Evolutionary conservation across 2,797 vertebrate genomes (phyloP).

Genomic region (Margarornis squamiger): DNA sequence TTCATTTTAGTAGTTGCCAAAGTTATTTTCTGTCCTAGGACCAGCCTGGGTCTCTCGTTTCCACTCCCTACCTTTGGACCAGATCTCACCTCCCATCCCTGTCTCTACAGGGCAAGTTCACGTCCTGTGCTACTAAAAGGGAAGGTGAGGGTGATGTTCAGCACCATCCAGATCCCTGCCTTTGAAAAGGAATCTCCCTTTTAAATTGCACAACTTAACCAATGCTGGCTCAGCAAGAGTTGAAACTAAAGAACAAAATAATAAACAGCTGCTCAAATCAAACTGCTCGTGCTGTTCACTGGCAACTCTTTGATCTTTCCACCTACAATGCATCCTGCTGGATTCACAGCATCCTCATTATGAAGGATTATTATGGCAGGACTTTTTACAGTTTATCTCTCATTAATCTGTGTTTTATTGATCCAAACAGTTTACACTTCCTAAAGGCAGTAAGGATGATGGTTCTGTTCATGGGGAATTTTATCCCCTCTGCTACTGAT

Average conservation of each 20-base stretch:
- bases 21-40: neutral
- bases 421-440: neutral
- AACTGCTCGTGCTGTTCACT: neutral
- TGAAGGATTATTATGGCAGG: neutral
- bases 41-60: neutral
- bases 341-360: neutral
- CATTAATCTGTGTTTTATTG: neutral
- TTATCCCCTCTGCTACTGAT: neutral
- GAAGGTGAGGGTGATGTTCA: neutral
- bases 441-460: neutral
- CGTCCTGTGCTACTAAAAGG: neutral
- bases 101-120: fast-evolving
- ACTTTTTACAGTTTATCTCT: neutral
- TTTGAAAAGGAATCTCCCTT: neutral
- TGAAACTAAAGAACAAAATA: neutral
- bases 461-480: neutral
- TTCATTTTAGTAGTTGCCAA: neutral
- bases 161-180: neutral
- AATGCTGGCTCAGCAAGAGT: neutral
- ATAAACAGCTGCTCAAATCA: neutral
- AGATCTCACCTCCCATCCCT: neutral
- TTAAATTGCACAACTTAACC: neutral
- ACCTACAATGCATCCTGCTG: neutral
- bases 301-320: neutral
- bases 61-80: neutral